Evolutionary conservation across 2,113 vertebrate genomes (phyloP).

Genomic region (Pseudopodoces humilis): DNA sequence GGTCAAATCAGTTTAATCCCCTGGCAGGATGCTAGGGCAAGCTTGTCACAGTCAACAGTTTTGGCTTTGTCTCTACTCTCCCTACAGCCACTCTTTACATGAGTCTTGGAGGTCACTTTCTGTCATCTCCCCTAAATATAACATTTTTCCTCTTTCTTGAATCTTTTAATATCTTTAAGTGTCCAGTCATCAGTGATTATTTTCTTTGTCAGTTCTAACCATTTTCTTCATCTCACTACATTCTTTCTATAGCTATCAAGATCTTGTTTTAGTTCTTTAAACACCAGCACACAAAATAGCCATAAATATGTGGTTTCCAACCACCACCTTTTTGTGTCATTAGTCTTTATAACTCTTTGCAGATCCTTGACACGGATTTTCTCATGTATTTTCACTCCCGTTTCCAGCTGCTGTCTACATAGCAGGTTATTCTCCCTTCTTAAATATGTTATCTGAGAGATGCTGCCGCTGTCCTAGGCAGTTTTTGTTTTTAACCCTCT

Average conservation of each 20-base stretch:
- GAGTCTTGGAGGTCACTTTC: background rate
- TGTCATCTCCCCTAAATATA: background rate
- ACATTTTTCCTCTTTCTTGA: background rate
- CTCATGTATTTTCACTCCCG: background rate
- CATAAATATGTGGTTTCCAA: background rate
- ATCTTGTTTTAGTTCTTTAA: background rate
- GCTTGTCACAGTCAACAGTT: background rate
- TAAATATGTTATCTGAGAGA: background rate
- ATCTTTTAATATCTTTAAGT: background rate
- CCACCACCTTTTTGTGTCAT: background rate
- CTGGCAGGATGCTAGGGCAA: background rate
- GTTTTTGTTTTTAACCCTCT: background rate
- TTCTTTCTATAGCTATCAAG: background rate
- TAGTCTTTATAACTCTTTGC: background rate
- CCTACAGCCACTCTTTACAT: background rate
- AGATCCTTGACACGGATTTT: background rate
- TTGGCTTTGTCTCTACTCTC: background rate
- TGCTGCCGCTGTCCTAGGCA: fast-evolving
- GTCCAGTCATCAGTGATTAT: background rate
- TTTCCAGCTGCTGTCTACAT: background rate
- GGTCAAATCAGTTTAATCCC: background rate
- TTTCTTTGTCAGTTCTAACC: background rate
- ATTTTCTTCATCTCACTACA: background rate
- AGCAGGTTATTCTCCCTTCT: background rate
- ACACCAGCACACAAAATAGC: background rate